Conservation (phyloP, 2,888 invertebrate species). For the Pseudococcus viburni region DNA sequence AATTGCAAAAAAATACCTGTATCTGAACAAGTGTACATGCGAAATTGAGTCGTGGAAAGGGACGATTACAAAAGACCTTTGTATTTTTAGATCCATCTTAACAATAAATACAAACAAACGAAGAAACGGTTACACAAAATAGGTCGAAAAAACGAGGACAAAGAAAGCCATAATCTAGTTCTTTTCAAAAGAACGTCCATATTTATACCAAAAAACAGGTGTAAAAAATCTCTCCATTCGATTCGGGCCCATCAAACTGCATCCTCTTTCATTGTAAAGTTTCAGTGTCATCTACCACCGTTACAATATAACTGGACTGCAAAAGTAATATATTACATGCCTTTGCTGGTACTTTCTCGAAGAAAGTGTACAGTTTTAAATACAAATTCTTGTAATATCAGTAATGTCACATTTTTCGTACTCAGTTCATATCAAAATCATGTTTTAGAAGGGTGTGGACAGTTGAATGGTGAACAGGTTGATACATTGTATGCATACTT, state of each 20-base stretch:
- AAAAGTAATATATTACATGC: too few species aligned
- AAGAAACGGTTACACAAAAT: background rate
- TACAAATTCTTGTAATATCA: background rate
- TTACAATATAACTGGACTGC: too few species aligned
- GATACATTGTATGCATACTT: background rate
- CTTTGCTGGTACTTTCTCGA: background rate
- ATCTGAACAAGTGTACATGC: too few species aligned
- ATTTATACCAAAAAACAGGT: background rate
- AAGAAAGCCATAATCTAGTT: background rate
- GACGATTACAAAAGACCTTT: background rate
- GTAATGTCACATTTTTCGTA: background rate
- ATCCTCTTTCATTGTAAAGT: too few species aligned
- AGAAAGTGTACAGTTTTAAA: background rate
- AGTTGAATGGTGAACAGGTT: background rate
- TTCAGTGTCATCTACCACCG: too few species aligned
- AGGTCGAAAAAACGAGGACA: background rate
- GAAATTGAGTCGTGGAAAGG: background rate
- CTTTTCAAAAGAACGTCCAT: background rate
- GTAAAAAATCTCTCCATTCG: background rate
- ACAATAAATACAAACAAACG: background rate
- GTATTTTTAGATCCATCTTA: background rate
- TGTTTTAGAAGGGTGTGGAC: background rate
- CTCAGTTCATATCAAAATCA: background rate
- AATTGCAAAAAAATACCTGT: too few species aligned
- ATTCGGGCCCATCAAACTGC: too few species aligned